These are phyloP conservation scores for Ditylenchus dipsaci DNA, from an alignment of 1,140 invertebrate genomes.

Conservation along the genomic window DNA sequence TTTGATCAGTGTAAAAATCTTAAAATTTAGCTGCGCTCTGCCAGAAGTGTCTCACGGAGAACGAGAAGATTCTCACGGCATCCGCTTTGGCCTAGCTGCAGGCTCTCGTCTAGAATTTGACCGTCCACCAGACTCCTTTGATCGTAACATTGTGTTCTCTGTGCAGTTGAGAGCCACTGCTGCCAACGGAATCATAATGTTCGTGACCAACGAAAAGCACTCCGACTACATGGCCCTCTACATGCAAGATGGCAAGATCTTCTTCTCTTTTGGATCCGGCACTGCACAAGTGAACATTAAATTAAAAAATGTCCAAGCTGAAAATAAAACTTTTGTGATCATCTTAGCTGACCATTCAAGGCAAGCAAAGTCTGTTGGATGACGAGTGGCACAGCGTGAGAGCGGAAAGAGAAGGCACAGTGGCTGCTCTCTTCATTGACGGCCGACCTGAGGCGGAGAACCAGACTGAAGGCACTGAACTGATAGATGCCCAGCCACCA, in stretches of 20 bases:
- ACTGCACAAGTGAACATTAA: constrained; percentile 64
- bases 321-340: not conserved
- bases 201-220: constrained; percentile 68
- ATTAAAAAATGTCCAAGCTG: constrained; percentile 60
- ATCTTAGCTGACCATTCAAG: constrained; percentile 43
- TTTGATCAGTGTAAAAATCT: no score
- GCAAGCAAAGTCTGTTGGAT: constrained; percentile 68
- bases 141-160: constrained; percentile 65
- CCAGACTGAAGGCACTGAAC: constrained; percentile 21
- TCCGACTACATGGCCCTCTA: constrained; percentile 76
- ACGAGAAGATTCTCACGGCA: constrained; percentile 46
- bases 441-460: constrained; percentile 64
- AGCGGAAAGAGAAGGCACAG: constrained; percentile 49
- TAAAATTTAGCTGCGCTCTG: constrained; percentile 59
- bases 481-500: constrained; percentile 38
- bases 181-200: constrained; percentile 78
- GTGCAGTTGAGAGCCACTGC: constrained; percentile 76
- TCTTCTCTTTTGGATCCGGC: constrained; percentile 72
- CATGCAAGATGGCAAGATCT: constrained; percentile 71
- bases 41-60: constrained; percentile 58
- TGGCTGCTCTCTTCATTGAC: constrained; percentile 58
- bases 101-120: constrained; percentile 68
- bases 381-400: constrained; percentile 76
- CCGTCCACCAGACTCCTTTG: constrained; percentile 59
- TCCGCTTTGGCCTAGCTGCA: constrained; percentile 61